Evolutionary conservation across 2,888 invertebrate genomes (phyloP).

Genomic region (Brachycybe producta): DNA sequence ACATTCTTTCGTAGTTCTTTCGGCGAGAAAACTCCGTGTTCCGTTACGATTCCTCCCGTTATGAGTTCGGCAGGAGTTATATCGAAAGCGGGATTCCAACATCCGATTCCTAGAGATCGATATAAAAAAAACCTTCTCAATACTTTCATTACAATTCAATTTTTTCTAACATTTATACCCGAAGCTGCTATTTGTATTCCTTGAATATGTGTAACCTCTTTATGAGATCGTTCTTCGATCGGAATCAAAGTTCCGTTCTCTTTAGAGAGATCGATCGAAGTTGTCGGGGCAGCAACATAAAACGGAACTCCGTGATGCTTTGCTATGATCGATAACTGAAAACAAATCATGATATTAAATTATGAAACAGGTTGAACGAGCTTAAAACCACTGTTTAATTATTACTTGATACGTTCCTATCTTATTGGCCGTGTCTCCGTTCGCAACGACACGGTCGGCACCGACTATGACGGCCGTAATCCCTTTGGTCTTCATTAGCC

Average conservation of each 20-base stretch:
- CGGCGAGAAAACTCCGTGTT: slow-evolving; percentile 70
- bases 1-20: too few relatives aligned
- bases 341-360: slow-evolving; percentile 15
- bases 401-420: slow-evolving; percentile 81
- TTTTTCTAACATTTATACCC: slow-evolving; percentile 40
- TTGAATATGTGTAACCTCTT: slow-evolving; percentile 82
- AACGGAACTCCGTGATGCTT: slow-evolving; percentile 84
- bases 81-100: slow-evolving; percentile 99
- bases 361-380: background rate
- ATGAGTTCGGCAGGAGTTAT: slow-evolving; percentile 88
- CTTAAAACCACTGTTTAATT: background rate
- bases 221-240: slow-evolving; percentile 83
- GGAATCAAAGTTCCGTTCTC: slow-evolving; percentile 70
- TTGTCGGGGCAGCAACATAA: slow-evolving; percentile 85
- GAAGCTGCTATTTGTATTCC: slow-evolving; percentile 75
- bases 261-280: slow-evolving; percentile 69
- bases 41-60: slow-evolving; percentile 79
- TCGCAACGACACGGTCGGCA: slow-evolving; percentile 87
- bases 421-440: slow-evolving; percentile 98
- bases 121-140: too few relatives aligned
- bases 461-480: slow-evolving; percentile 92
- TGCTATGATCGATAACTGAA: slow-evolving; percentile 72
- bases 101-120: slow-evolving; percentile 58
- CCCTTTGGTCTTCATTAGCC: slow-evolving; percentile 66
- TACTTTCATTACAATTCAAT: background rate